phyloP scores from a whole-genome alignment of 2,888 invertebrate genomes.

The Scaptomyza tumidula region DNA sequence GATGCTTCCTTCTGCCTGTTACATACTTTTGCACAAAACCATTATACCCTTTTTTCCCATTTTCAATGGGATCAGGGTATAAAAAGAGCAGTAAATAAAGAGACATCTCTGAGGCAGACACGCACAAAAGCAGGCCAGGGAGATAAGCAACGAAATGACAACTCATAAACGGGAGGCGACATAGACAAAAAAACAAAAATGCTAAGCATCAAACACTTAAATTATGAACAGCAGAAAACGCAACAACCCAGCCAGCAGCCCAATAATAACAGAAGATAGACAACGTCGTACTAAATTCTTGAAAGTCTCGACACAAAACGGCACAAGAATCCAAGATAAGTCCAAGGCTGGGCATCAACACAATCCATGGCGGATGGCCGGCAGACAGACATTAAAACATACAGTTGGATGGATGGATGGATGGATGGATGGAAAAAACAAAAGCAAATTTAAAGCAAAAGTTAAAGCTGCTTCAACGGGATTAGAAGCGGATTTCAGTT shows the following conservation, averaged over 20 bases:
- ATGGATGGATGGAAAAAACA: too few species aligned
- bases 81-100: slow-evolving; percentile 4
- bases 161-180: slow-evolving; percentile 26
- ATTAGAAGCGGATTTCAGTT: slow-evolving; percentile 27
- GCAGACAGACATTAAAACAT: slow-evolving; percentile 6
- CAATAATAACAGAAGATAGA: slow-evolving; percentile 36
- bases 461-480: slow-evolving; percentile 50
- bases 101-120: slow-evolving; percentile 18
- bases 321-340: slow-evolving; percentile 52
- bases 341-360: slow-evolving; percentile 24
- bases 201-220: slow-evolving; percentile 14
- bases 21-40: too few species aligned
- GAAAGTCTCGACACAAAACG: slow-evolving; percentile 35
- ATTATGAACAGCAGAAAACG: slow-evolving; percentile 44
- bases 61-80: too few species aligned
- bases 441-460: slow-evolving; percentile 17
- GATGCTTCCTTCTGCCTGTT: too few species aligned
- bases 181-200: slow-evolving; percentile 20
- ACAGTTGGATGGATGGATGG: neutral
- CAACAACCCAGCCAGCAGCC: slow-evolving; percentile 23
- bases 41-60: too few species aligned
- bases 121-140: slow-evolving; percentile 14
- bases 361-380: slow-evolving; percentile 29
- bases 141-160: slow-evolving; percentile 34
- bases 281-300: slow-evolving; percentile 37